phyloP scores from a whole-genome alignment of 2,113 vertebrate species.

The Abramis brama region DNA sequence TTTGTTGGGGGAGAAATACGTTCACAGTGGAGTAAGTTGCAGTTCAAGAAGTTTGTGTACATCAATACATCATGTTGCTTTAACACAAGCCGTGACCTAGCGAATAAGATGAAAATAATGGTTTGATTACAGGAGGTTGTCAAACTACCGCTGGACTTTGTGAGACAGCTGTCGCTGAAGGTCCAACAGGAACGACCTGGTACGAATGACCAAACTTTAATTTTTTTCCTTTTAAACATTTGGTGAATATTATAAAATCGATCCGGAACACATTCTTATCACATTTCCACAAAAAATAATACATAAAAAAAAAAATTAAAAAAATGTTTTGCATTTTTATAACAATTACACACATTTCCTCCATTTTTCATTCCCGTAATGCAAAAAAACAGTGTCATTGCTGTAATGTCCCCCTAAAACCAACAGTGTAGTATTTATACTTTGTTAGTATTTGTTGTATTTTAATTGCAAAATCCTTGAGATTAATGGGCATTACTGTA shows the following conservation, averaged over 20 bases:
- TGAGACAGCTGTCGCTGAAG: slow-evolving; percentile 92
- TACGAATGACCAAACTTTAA: slow-evolving; percentile 62
- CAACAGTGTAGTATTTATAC: too few relatives aligned
- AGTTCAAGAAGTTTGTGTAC: not conserved
- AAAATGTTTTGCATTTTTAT: too few relatives aligned
- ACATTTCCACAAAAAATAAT: too few relatives aligned
- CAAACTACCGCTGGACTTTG: slow-evolving; percentile 91
- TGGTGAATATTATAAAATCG: not conserved
- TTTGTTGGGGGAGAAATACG: slow-evolving; percentile 90
- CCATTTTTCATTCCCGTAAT: too few relatives aligned
- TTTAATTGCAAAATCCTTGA: not conserved
- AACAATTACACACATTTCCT: too few relatives aligned
- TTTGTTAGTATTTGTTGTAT: too few relatives aligned
- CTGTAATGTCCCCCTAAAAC: too few relatives aligned
- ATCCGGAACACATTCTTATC: too few relatives aligned
- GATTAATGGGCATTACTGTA: not conserved
- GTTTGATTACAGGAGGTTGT: slow-evolving; percentile 86
- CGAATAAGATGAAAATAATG: not conserved
- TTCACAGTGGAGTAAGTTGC: slow-evolving; percentile 89
- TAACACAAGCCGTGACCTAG: not conserved
- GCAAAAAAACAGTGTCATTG: too few relatives aligned
- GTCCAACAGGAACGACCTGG: slow-evolving; percentile 94
- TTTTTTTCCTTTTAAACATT: not conserved
- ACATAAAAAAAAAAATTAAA: too few relatives aligned
- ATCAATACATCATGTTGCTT: not conserved